phyloP scores from a whole-genome alignment of 1,140 invertebrate genomes.

The Nymphalis io region DNA sequence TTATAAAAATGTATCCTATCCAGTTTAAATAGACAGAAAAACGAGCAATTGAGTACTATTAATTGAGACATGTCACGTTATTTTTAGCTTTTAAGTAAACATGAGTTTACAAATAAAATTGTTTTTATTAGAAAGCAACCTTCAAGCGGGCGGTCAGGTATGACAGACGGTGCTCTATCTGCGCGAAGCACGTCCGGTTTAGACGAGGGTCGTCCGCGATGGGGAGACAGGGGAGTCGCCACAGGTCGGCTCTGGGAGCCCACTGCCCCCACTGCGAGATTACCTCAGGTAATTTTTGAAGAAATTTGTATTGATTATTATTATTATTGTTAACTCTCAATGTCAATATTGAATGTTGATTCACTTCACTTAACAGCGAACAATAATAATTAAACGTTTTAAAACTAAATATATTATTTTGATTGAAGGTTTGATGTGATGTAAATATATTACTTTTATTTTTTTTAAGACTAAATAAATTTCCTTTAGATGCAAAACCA shows the following conservation, averaged over 20 bases:
- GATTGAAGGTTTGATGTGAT: too few relatives aligned
- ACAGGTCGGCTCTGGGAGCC: slow-evolving; percentile 85
- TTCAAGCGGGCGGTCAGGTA: slow-evolving; percentile 46
- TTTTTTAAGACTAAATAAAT: background rate
- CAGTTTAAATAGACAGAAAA: background rate
- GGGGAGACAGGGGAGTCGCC: slow-evolving; percentile 84
- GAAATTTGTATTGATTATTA: slow-evolving; percentile 5
- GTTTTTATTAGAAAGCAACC: slow-evolving; percentile 41
- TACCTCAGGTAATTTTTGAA: slow-evolving; percentile 66
- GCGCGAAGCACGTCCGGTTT: slow-evolving; percentile 59
- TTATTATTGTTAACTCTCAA: background rate
- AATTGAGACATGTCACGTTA: background rate
- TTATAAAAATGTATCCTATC: background rate
- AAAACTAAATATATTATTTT: background rate
- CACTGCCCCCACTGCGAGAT: slow-evolving; percentile 71
- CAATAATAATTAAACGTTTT: background rate
- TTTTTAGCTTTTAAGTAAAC: background rate
- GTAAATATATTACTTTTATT: too few relatives aligned
- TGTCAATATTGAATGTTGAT: background rate
- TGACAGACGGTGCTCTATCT: slow-evolving; percentile 58
- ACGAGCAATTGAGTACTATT: background rate
- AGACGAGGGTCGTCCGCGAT: slow-evolving; percentile 84
- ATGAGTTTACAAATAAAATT: background rate
- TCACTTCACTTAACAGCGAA: background rate
- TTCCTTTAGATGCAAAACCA: slow-evolving; percentile 73